phyloP scores from a whole-genome alignment of 2,797 vertebrate genomes.

The Leptodactylus fallax region DNA sequence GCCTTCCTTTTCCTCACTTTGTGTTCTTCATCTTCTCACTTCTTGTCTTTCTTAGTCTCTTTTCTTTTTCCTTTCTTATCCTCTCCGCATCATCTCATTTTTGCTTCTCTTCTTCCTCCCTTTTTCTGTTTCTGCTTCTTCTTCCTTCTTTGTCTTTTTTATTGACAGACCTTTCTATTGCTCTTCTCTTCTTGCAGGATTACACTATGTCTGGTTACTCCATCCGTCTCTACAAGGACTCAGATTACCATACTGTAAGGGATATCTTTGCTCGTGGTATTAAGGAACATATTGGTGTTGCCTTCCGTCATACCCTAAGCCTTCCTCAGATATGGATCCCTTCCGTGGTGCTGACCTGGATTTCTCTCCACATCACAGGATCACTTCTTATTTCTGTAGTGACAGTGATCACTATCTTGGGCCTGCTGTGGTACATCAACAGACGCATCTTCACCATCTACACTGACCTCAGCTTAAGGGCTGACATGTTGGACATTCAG shows the following conservation, averaged over 20 bases:
- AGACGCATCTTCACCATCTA: not conserved
- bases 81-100: too few relatives aligned
- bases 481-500: constrained; percentile 71
- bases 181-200: not conserved
- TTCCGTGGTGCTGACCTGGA: not conserved
- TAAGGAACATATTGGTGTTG: not conserved
- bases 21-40: too few relatives aligned
- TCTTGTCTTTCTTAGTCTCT: too few relatives aligned
- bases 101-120: too few relatives aligned
- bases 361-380: not conserved
- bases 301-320: not conserved
- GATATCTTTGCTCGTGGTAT: not conserved
- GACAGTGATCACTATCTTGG: not conserved
- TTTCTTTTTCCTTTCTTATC: too few relatives aligned
- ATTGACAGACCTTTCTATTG: too few relatives aligned
- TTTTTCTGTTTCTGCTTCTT: too few relatives aligned
- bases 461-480: not conserved
- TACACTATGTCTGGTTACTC: not conserved
- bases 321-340: not conserved
- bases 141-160: too few relatives aligned
- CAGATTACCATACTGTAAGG: constrained; percentile 13
- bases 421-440: constrained; percentile 5
- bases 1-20: too few relatives aligned
- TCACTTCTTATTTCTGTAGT: not conserved
- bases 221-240: constrained; percentile 37